Evolutionary conservation across 2,888 invertebrate species (phyloP), one percentile per base, ranked within the genome.

Genomic region (Psylliodes chrysocephalus): DNA sequence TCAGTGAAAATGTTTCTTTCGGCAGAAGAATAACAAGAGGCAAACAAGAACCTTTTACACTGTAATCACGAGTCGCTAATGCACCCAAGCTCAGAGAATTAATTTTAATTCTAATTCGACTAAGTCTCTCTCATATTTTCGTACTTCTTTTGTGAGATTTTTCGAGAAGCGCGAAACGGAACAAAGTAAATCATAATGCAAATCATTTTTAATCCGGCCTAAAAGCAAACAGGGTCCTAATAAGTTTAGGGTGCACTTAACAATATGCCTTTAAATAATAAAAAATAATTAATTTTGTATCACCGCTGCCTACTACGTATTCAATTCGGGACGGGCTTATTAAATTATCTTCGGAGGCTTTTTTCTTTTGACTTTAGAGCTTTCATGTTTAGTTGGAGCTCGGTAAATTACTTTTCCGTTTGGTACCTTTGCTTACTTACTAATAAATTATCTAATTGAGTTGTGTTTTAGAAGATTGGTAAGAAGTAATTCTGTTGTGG

Each of bases 191-290:
- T 76, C 73, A 72, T 76, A 76, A 77, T 77, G 76, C 76, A 77
- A 77, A 77, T 77, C 73, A 74, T 76, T 76, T 76, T 77, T 77
- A 77, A 77, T 77, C 77, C 75, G 71, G 73, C 72, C 71, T 72
- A 72, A 76, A 77, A 76, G 76, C 76, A 76, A 77, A 77, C 76
- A 74, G 67, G 68, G 63, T 63, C 68, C 73, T 77, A 76, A 76
- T 76, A 75, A 74, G 70, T 68, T 66, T 70, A 64, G 69, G 72
- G 71, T 55, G 68, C 68, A 69, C 69, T 70, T 64, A 70, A 66
- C 67, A 67, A 67, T 68, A 71, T 71, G 67, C 67, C 61, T 59
- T 68, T 65, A 69, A 71, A 73, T 68, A 68, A 70, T 73, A 70
- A 63, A 70, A 70, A 69, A 68, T 71, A 71, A 71, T 69, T 66